These are phyloP conservation scores for Adelges cooleyi DNA, from an alignment of 1,140 invertebrate species.

Conservation along the genomic window DNA sequence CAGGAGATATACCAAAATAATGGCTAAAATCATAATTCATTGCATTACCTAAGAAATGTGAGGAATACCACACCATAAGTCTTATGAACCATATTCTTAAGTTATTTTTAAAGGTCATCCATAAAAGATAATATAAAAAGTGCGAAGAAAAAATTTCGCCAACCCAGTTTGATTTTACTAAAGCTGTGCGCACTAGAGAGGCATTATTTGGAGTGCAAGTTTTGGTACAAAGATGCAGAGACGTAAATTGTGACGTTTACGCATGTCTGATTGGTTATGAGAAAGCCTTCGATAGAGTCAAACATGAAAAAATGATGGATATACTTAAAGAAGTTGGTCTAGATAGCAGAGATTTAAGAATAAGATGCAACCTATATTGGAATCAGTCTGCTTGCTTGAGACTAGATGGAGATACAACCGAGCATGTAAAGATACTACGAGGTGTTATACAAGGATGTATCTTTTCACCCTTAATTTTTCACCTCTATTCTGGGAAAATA, in stretches of 20 bases:
- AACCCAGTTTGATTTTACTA: slow-evolving; percentile 33
- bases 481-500: slow-evolving; percentile 33
- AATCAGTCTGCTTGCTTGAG: neutral
- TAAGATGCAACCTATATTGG: neutral
- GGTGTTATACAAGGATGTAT: slow-evolving; percentile 27
- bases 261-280: slow-evolving; percentile 32
- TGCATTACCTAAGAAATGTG: slow-evolving; percentile 29
- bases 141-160: slow-evolving; percentile 21
- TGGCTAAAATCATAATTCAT: slow-evolving; percentile 28
- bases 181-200: slow-evolving; percentile 31
- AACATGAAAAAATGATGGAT: slow-evolving; percentile 6
- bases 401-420: neutral
- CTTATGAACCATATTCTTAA: slow-evolving; percentile 32
- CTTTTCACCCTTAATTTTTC: slow-evolving; percentile 34
- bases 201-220: slow-evolving; percentile 32
- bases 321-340: neutral
- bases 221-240: slow-evolving; percentile 30
- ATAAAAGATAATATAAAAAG: slow-evolving; percentile 29
- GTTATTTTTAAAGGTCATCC: slow-evolving; percentile 33
- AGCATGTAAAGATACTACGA: neutral
- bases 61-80: slow-evolving; percentile 32
- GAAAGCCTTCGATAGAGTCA: slow-evolving; percentile 30
- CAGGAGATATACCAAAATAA: slow-evolving; percentile 25
- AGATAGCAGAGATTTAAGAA: slow-evolving; percentile 4
- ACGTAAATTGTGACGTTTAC: slow-evolving; percentile 31